Percentiles rank a stretch among this genome's conserved stretches.
These are phyloP conservation scores for Drosophila rubida DNA, from an alignment of 2,888 invertebrate genomes.

Conservation along the genomic window DNA sequence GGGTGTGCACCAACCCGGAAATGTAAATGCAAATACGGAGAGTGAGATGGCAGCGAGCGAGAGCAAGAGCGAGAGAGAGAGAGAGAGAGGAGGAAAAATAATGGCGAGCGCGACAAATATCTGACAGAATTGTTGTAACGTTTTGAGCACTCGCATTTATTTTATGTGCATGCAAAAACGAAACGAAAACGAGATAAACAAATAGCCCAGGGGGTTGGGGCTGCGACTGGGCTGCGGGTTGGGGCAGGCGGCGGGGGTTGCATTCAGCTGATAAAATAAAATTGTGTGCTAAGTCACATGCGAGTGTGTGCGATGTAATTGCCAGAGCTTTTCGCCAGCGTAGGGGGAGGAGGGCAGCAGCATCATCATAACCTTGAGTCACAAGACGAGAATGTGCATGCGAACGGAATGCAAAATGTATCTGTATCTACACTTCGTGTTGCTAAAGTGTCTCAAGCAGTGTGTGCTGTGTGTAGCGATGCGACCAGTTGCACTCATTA, in stretches of 20 bases:
- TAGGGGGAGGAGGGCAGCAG: background rate
- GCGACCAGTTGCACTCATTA: slow-evolving; percentile 52
- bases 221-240: background rate
- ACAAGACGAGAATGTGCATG: slow-evolving; percentile 76
- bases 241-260: background rate
- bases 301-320: slow-evolving; percentile 46
- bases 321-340: slow-evolving; percentile 44
- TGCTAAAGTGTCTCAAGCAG: slow-evolving; percentile 33
- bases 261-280: slow-evolving; percentile 65
- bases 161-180: slow-evolving; percentile 72
- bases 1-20: slow-evolving; percentile 63
- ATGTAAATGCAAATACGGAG: slow-evolving; percentile 50
- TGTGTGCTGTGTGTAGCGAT: slow-evolving; percentile 25
- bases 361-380: slow-evolving; percentile 70
- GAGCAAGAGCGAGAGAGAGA: background rate
- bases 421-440: slow-evolving; percentile 10
- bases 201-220: slow-evolving; percentile 21
- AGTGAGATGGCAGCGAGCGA: slow-evolving; percentile 5
- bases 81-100: slow-evolving; percentile 8
- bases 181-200: slow-evolving; percentile 65
- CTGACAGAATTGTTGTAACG: slow-evolving; percentile 49
- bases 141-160: slow-evolving; percentile 61
- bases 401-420: slow-evolving; percentile 61
- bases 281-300: slow-evolving; percentile 46
- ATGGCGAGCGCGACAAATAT: slow-evolving; percentile 51